Evolutionary conservation across 2,888 invertebrate genomes (phyloP), one percentile per base, ranked within the genome.

Genomic region (Cheilosia soror): DNA sequence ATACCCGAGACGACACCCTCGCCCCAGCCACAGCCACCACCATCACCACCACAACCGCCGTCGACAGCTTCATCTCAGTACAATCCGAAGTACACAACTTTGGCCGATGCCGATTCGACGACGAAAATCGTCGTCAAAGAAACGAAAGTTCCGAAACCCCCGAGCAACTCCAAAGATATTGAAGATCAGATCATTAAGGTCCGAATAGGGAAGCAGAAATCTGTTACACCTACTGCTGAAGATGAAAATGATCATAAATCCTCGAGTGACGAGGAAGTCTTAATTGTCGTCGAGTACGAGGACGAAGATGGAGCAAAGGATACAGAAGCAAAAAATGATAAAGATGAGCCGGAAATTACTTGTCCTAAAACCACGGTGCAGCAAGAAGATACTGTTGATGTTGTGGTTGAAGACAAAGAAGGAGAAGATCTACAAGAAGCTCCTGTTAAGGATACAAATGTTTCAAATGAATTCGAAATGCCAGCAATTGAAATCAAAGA

Each of bases 31-130:
- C 51, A 9, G 0, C 20, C 15, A 20, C 47, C 47, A 15, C 6
- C 11, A 5, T 4, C 13, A 51, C 51, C 13, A 3, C 20, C 15
- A 20, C 20, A 5, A 47, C 47, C 47, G 0, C 7, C 47, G 44
- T 15, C 44, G 9, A 25, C 71, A 13, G 4, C 11, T 9, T 9
- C 27, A 51, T 13, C 13, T 13, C 33, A 20, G 0, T 88, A 63
- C 87, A 89, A 29, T 60, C 33, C 88, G 88, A n/a, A 89, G 88
- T n/a, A 90, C 88, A 80, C 91, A 89, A 72, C 82, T 9, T 9
- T 86, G 3, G 86, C 86, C 3, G 83, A 89, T 79, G 91, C 92
- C 0, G 91, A 91, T 31, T 90, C 91, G 0, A 90, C 91, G 1
- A 90, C 92, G 7, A 91, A 90, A 75, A 79, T 88, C 0, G 83